phyloP scores from a whole-genome alignment of 2,888 invertebrate genomes.

The Stenichneumon culpator region DNA sequence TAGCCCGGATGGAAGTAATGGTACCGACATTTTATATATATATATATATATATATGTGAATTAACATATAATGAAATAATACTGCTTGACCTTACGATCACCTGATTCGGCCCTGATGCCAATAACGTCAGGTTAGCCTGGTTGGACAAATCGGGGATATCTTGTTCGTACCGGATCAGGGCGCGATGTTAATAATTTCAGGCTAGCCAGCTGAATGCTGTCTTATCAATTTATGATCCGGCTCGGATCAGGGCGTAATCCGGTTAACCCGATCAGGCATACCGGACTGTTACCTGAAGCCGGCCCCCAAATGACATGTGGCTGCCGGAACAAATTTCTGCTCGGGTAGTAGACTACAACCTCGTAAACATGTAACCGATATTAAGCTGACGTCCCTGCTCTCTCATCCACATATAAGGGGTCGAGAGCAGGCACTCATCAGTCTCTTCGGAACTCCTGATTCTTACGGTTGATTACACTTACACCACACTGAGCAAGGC shows the following conservation, averaged over 20 bases:
- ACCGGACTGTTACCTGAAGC: background rate
- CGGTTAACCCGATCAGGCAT: background rate
- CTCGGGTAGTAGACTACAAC: background rate
- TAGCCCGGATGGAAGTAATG: background rate
- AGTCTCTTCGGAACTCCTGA: too few species aligned
- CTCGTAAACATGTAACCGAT: too few species aligned
- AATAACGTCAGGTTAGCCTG: background rate
- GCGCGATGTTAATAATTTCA: background rate
- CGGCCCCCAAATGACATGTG: background rate
- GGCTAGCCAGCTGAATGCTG: background rate
- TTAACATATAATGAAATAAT: background rate
- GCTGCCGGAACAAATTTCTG: slow-evolving; percentile 26
- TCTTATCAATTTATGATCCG: background rate
- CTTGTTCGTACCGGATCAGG: background rate
- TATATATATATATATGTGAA: too few species aligned
- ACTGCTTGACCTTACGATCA: background rate
- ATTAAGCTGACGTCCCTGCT: too few species aligned
- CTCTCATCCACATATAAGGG: too few species aligned
- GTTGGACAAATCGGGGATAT: background rate
- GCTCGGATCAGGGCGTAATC: background rate
- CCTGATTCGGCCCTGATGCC: background rate
- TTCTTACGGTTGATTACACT: too few species aligned
- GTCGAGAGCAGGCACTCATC: too few species aligned
- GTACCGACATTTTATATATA: too few species aligned
- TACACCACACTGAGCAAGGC: too few species aligned